Base-by-base conservation (phyloP, 2,113 vertebrate species). In the Eurystomus gularis region DNA sequence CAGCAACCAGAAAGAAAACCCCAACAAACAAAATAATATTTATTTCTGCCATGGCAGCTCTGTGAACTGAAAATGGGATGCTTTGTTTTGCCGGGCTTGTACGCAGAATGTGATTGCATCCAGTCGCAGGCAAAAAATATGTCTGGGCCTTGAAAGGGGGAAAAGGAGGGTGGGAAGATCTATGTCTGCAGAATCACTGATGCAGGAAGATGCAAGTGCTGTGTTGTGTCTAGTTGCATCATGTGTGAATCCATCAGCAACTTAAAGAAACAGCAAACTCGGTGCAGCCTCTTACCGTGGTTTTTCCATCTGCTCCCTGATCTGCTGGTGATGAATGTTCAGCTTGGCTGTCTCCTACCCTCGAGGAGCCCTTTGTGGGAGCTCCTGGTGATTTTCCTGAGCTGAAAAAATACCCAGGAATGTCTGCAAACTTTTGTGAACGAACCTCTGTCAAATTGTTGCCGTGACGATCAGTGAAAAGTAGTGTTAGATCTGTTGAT, bases 141-240 rank as follows among this genome's bases (percentile, higher is more conserved):
- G 75, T 84, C 87, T 92, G 95, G 88, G 92, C 55, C 90, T 86
- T 94, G 87, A 93, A 88, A 91, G 66, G 83, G 94, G 90, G 78
- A 85, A 82, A 61, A 96, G 90, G 87, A 97, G 90, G 82, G 82
- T 94, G 93, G 96, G 94, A 96, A 94, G 94, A 92, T 91, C 81
- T 91, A 68, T 94, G 94, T 92, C 88, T 97, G 86, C 83, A 82
- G 94, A 97, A 97, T 94, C 95, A 97, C 54, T 97, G 96, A 97
- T 97, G 96, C 96, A 93, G 95, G 94, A 96, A 96, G 96, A 97
- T 95, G 95, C 91, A 93, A 95, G 96, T 82, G 94, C 96, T 94
- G 88, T 95, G 96, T 96, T 93, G 96, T 97, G 96, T 97, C 96
- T 94, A 42, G 81, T 95, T 96, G 88, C 93, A 97, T 97, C 96